phyloP scores from a whole-genome alignment of 2,797 vertebrate genomes.

The Danio jaintianensis region DNA sequence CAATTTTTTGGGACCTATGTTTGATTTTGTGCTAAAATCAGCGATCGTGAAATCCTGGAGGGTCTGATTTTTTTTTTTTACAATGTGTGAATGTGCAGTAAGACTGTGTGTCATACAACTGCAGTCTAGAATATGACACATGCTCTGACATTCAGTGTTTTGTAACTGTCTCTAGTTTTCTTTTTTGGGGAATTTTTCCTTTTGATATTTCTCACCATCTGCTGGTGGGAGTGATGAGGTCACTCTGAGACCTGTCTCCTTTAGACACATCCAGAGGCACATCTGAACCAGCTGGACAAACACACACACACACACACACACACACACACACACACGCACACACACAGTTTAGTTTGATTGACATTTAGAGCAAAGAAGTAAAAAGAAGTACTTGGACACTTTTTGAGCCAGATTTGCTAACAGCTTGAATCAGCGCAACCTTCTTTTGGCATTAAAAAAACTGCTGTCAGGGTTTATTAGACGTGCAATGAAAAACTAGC shows the following conservation, averaged over 20 bases:
- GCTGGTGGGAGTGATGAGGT: slow-evolving; percentile 62
- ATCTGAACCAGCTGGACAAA: slow-evolving; percentile 52
- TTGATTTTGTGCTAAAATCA: too few species aligned
- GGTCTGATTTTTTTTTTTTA: neutral
- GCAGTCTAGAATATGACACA: neutral
- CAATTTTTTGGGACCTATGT: too few species aligned
- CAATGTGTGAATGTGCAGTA: too few species aligned
- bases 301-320: slow-evolving; percentile 36
- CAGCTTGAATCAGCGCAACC: too few species aligned
- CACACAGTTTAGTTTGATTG: neutral
- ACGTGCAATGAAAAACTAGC: too few species aligned
- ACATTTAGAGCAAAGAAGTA: neutral
- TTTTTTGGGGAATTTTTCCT: neutral
- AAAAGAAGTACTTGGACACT: neutral
- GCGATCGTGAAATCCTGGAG: too few species aligned
- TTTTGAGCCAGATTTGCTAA: neutral
- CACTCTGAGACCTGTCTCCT: slow-evolving; percentile 69
- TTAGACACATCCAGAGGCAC: slow-evolving; percentile 68
- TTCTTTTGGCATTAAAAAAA: too few species aligned
- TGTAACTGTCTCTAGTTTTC: neutral
- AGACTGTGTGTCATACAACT: neutral
- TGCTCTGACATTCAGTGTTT: slow-evolving; percentile 9
- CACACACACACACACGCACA: slow-evolving; percentile 30
- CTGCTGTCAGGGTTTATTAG: too few species aligned
- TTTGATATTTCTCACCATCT: slow-evolving; percentile 67